Conservation (phyloP, 35 echinoderm and acorn worm genomes). For the Lytechinus variegatus region DNA sequence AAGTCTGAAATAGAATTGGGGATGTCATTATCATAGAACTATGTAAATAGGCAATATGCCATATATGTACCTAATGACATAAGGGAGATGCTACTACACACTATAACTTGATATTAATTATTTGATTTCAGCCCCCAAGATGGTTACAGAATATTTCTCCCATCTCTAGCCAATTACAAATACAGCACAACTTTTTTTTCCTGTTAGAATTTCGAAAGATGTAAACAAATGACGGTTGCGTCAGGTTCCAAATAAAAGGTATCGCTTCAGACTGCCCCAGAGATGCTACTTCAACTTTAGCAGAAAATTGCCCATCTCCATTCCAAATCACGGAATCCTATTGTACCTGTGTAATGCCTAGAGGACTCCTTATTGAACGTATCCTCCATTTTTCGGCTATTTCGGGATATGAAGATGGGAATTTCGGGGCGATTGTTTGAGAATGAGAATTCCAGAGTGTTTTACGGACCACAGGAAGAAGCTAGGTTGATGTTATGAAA, state of each 20-base stretch:
- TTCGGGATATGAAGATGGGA: conserved; percentile 7
- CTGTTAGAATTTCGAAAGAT: background rate
- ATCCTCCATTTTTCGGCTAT: background rate
- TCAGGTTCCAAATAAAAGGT: background rate
- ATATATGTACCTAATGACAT: background rate
- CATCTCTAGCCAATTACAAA: background rate
- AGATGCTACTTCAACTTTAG: background rate
- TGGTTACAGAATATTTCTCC: background rate
- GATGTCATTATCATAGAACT: background rate
- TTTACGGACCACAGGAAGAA: background rate
- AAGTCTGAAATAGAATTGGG: no score
- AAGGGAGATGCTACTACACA: background rate
- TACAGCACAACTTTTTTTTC: background rate
- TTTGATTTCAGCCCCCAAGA: background rate
- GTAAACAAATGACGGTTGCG: background rate
- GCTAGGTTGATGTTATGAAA: background rate
- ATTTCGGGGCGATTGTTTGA: background rate
- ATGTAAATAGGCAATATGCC: background rate
- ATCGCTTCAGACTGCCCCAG: background rate
- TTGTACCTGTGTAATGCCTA: background rate
- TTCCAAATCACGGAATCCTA: conserved; percentile 5
- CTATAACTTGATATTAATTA: background rate
- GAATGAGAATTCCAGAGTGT: background rate
- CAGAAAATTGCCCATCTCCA: conserved; percentile 3
- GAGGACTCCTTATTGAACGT: conserved; percentile 26